phyloP scores from a whole-genome alignment of 2,113 vertebrate species.

The Aviceda subcristata region DNA sequence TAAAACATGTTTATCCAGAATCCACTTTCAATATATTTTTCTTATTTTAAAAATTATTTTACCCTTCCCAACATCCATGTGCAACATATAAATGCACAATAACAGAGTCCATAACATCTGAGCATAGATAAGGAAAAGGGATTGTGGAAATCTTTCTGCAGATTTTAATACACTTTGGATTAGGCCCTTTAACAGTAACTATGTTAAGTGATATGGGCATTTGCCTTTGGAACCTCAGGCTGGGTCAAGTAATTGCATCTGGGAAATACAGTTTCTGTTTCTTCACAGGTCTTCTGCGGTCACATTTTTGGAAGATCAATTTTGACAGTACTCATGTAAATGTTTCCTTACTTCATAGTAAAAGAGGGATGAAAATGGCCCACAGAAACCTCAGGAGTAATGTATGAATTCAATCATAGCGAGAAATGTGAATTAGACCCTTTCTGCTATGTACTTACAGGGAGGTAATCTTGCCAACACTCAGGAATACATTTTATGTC shows the following conservation, averaged over 20 bases:
- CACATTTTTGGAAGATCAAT: slow-evolving; percentile 21
- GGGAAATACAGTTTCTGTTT: slow-evolving; percentile 14
- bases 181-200: neutral
- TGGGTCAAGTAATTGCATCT: neutral
- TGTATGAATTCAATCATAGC: neutral
- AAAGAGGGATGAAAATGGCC: neutral
- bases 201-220: neutral
- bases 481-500: neutral
- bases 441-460: neutral
- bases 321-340: slow-evolving; percentile 51
- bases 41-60: neutral
- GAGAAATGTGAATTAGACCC: neutral
- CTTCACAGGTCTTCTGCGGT: slow-evolving; percentile 1
- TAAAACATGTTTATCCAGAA: neutral
- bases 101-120: neutral
- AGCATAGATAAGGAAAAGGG: neutral
- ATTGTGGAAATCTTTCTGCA: neutral
- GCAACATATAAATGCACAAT: neutral
- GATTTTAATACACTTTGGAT: neutral
- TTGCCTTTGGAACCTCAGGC: neutral
- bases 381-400: slow-evolving; percentile 33
- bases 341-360: slow-evolving; percentile 8
- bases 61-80: neutral
- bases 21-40: neutral
- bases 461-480: neutral